Base-by-base conservation (phyloP, 2,797 vertebrate genomes). In the Notoglanidium macrostoma region DNA sequence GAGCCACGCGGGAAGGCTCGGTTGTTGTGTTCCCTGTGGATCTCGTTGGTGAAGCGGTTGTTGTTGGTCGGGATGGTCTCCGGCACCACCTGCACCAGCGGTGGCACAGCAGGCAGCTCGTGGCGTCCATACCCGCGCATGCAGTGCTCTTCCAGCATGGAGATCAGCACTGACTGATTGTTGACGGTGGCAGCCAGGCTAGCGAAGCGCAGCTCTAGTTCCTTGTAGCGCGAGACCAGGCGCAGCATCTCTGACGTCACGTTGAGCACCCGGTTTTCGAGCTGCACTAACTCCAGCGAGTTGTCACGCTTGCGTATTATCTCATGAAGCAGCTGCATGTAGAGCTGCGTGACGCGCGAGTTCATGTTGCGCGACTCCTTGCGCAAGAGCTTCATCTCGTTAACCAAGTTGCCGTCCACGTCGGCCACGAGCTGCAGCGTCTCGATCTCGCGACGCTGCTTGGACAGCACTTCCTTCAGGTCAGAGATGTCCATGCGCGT, bases 331-430 rank as follows among this genome's bases (percentile, higher is more conserved):
- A 99, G 97, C 86, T 99, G 98, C 98, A 99, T 99, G 32, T 99
- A 99, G 89, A 99, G 98, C 26, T 99, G 98, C 3, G 98, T 99
- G 55, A 99, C 98, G 0, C 98, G 96, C 0, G 98, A 99, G 95
- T 99, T 99, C 98, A 99, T 99, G 93, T 99, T 99, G 0, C 98
- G 96, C 83, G 98, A 99, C 92, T 99, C 98, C 88, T 99, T 99
- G 88, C 98, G 94, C 92, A 99, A 94, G 87, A 99, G 92, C 93
- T 99, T 99, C 78, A 99, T 99, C 94, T 99, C 98, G 0, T 97
- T 99, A 79, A 99, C 98, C 29, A 99, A 95, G 94, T 98, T 98
- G 21, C 98, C 98, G 0, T 99, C 98, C 86, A 99, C 98, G 0
- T 99, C 98, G 84, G 99, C 97, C 91, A 99, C 97, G 93, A 99